These are phyloP conservation scores for Eurytoma californica DNA, from an alignment of 2,888 invertebrate genomes.

Conservation along the genomic window DNA sequence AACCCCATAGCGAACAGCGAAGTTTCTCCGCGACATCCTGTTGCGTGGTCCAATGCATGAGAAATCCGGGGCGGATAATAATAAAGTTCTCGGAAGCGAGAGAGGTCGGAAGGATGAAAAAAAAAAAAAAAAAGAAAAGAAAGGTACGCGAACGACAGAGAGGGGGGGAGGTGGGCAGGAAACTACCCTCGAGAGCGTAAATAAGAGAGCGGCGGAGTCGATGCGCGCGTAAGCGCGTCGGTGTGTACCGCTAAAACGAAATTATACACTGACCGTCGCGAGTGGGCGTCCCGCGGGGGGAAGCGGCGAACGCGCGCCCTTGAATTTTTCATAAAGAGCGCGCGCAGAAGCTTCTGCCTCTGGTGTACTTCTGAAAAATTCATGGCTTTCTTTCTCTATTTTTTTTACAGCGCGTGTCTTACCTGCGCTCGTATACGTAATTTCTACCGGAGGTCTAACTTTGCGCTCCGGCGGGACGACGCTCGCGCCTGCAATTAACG, in stretches of 20 bases:
- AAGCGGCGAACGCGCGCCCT: neutral
- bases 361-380: conserved; percentile 43
- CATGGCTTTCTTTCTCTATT: conserved; percentile 41
- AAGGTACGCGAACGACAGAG: neutral
- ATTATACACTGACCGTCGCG: conserved; percentile 44
- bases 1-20: neutral
- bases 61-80: conserved; percentile 25
- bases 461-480: neutral
- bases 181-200: conserved; percentile 22
- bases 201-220: neutral
- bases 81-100: conserved; percentile 21
- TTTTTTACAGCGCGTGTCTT: neutral
- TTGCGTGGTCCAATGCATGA: neutral
- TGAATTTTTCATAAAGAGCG: conserved; percentile 47
- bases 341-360: conserved; percentile 4
- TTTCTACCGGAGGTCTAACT: conserved; percentile 1
- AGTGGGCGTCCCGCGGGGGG: conserved; percentile 30
- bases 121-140: neutral
- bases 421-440: conserved; percentile 1
- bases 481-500: conserved; percentile 18
- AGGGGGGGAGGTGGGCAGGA: conserved; percentile 26
- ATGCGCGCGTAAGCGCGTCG: conserved; percentile 45
- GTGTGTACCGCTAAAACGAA: conserved; percentile 40
- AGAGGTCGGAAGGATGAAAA: conserved; percentile 8
- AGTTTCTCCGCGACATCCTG: conserved; percentile 12